phyloP scores from a whole-genome alignment of 2,113 vertebrate species.

The Xenopus borealis region DNA sequence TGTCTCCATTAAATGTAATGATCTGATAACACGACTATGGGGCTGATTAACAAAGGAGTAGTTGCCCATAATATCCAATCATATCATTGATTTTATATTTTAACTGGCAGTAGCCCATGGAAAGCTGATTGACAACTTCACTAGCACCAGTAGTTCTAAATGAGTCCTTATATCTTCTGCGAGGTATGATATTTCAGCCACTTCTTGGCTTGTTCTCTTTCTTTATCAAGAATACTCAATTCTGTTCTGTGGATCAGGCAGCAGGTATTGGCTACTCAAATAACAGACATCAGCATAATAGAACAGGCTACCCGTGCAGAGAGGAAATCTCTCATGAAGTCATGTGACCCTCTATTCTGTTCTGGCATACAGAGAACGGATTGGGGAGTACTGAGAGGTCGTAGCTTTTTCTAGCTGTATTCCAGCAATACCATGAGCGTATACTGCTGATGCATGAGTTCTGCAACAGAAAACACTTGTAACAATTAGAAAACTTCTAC shows the following conservation, averaged over 20 bases:
- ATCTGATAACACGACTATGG: neutral
- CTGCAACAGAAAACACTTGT: constrained; percentile 37
- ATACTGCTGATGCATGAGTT: constrained; percentile 42
- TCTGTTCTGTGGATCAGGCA: constrained; percentile 14
- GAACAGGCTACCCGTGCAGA: constrained; percentile 18
- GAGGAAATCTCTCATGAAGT: constrained; percentile 28
- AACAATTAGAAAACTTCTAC: neutral
- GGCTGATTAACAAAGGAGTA: no score
- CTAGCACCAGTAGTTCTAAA: no score
- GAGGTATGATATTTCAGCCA: no score
- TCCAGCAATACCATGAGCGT: constrained; percentile 14
- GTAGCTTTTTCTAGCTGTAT: constrained; percentile 30
- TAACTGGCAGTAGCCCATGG: no score
- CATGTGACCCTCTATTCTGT: constrained; percentile 32
- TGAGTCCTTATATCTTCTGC: no score
- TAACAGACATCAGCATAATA: constrained; percentile 36
- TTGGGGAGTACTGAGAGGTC: constrained; percentile 10
- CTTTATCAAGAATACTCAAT: neutral
- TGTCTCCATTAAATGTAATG: neutral
- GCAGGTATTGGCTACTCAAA: constrained; percentile 23
- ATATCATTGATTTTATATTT: no score
- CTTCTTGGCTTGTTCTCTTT: no score
- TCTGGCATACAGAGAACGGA: constrained; percentile 24
- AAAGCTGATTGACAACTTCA: no score
- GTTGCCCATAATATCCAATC: no score